A percentile compares a stretch with the other conserved stretches of the same genome.
phyloP scores from a whole-genome alignment of 2,888 invertebrate genomes.

The Magallana nippona region DNA sequence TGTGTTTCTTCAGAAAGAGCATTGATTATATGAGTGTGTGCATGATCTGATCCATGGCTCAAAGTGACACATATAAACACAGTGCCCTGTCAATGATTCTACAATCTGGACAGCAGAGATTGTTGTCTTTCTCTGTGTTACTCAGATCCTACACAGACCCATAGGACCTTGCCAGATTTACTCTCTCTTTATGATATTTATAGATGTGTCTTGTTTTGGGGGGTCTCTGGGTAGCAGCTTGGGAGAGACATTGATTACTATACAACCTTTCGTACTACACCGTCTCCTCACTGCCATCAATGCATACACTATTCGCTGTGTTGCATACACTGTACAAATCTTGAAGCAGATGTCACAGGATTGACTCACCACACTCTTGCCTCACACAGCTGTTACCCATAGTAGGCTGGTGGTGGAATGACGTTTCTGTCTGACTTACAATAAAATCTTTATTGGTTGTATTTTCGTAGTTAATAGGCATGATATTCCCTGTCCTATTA shows the following conservation, averaged over 20 bases:
- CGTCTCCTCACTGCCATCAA: background rate
- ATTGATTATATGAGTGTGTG: conserved; percentile 7
- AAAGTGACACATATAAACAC: too few relatives aligned
- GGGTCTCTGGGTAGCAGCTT: background rate
- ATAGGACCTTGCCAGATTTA: too few relatives aligned
- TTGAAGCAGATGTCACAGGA: conserved; percentile 17
- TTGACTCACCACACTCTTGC: background rate
- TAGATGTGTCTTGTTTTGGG: background rate
- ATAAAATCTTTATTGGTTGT: too few relatives aligned
- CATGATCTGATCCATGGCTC: background rate
- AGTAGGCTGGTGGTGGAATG: too few relatives aligned
- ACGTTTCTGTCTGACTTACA: too few relatives aligned
- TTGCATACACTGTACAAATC: background rate
- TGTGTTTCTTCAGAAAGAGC: background rate
- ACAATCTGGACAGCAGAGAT: too few relatives aligned
- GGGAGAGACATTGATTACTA: background rate
- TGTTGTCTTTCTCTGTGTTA: too few relatives aligned
- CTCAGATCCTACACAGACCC: too few relatives aligned
- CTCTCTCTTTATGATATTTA: too few relatives aligned
- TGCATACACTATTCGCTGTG: background rate
- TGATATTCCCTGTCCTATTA: too few relatives aligned
- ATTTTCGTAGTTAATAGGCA: too few relatives aligned
- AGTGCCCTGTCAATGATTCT: too few relatives aligned
- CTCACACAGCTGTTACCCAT: background rate
- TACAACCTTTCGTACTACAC: background rate